Base-by-base conservation (phyloP, 2,888 invertebrate genomes). In the Trissolcus brochymenae region DNA sequence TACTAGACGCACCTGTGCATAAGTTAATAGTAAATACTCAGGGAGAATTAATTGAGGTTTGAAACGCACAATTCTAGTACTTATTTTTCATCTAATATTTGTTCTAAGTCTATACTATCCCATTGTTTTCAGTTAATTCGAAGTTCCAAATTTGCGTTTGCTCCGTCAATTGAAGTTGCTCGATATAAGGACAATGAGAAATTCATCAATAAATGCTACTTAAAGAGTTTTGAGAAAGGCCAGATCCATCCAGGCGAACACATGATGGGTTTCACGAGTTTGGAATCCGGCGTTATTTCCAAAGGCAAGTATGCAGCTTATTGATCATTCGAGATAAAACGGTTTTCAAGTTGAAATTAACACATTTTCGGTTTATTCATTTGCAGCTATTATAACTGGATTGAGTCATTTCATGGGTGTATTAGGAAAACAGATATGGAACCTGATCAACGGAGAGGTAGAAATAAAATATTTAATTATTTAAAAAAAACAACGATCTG, bases 211-310 rank as follows among this genome's bases (percentile, higher is more conserved):
- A 87, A 90, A 61, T 86, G 88, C 11, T 88, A 91, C 0, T 87
- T 90, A 46, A 83, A 90, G 54, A 82, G 89, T 64, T 86, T 91
- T 21, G 76, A 79, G 4, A 80, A 82, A 41, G 91, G 92, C 40
- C 84, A 90, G 40, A 91, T 91, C 75, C 84, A 84, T 16, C 90
- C 90, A 83, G 90, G 91, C 0, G 91, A 92, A 0, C 90, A 89
- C 17, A 90, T 92, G 79, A 40, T 62, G n/a, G 70, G 70, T 25
- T 70, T 70, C 25, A 70, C 70, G 6, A 70, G 70, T 62, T 50
- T 62, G 19, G 70, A 70, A 43, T n/a, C 62, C 17, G 61, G 70
- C 41, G 41, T 29, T 25, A 62, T 49, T 16, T 0, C 53, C 14
- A 60, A 40, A 3, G 54, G 68, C 59, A 40, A 6, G 55, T 54